phyloP scores from a whole-genome alignment of 1,140 invertebrate genomes.

The Amyelois transitella region DNA sequence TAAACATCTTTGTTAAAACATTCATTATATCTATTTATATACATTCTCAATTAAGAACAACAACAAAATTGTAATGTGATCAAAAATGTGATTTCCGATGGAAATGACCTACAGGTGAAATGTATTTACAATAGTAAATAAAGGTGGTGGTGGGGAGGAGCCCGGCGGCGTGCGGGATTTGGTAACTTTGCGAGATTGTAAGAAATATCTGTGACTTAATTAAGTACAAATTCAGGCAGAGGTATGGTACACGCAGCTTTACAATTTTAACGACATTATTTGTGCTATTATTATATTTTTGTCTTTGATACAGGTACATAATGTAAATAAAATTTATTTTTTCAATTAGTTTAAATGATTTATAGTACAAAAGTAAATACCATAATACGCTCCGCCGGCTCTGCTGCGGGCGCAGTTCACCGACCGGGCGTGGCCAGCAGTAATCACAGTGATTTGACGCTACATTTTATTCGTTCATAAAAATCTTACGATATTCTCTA shows the following conservation, averaged over 20 bases:
- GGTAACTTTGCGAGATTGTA: no score
- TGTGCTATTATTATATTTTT: no score
- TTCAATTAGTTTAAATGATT: no score
- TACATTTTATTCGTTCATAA: constrained; percentile 31
- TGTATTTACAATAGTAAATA: neutral
- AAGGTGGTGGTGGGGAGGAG: neutral
- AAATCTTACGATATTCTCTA: constrained; percentile 40
- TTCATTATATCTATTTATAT: constrained; percentile 17
- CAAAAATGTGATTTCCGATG: neutral
- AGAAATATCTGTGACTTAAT: no score
- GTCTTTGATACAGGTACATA: no score
- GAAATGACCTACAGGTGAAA: neutral
- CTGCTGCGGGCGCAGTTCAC: neutral
- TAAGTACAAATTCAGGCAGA: no score
- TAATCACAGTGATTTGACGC: constrained; percentile 23
- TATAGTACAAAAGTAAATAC: no score
- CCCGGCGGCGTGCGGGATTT: no score
- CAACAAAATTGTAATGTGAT: constrained; percentile 6
- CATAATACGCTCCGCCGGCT: neutral
- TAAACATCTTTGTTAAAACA: constrained; percentile 1
- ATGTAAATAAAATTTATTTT: no score
- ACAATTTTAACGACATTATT: no score
- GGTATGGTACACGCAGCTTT: no score
- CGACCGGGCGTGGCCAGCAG: neutral
- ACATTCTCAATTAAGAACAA: constrained; percentile 27